Conservation (phyloP, 35 echinoderm and acorn worm species). For the Heliocidaris tuberculata region DNA sequence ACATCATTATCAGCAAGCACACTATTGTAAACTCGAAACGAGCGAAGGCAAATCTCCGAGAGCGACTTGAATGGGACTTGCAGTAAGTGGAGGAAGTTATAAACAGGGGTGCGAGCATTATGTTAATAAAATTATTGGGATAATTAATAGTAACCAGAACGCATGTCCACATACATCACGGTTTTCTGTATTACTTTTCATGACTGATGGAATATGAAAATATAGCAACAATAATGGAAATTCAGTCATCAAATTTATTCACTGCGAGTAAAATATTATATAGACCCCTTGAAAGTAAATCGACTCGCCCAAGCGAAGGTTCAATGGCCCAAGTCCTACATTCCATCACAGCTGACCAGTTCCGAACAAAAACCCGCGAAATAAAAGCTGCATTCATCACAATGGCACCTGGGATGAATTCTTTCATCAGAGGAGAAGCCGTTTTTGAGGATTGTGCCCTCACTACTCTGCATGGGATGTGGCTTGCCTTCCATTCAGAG, state of each 20-base stretch:
- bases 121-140: not conserved
- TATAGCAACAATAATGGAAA: not conserved
- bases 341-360: slow-evolving; percentile 43
- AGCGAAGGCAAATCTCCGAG: not conserved
- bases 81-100: not conserved
- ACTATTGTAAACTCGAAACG: not conserved
- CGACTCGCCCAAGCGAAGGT: slow-evolving; percentile 35
- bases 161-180: not conserved
- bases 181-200: not conserved
- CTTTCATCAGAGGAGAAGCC: not conserved
- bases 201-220: not conserved
- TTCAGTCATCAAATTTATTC: not conserved
- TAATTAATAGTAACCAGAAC: not conserved
- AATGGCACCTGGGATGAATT: slow-evolving; percentile 32
- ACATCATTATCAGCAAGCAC: not conserved
- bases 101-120: not conserved
- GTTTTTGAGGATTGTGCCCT: slow-evolving; percentile 6
- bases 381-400: slow-evolving; percentile 38
- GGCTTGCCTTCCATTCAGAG: slow-evolving; percentile 3
- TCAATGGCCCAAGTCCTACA: slow-evolving; percentile 36
- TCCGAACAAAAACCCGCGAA: slow-evolving; percentile 41
- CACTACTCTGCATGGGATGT: slow-evolving; percentile 20
- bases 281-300: not conserved
- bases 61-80: not conserved
- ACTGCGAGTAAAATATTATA: not conserved